Base-by-base conservation (phyloP, 2,797 vertebrate species). In the Pseudochirops corinnae region DNA sequence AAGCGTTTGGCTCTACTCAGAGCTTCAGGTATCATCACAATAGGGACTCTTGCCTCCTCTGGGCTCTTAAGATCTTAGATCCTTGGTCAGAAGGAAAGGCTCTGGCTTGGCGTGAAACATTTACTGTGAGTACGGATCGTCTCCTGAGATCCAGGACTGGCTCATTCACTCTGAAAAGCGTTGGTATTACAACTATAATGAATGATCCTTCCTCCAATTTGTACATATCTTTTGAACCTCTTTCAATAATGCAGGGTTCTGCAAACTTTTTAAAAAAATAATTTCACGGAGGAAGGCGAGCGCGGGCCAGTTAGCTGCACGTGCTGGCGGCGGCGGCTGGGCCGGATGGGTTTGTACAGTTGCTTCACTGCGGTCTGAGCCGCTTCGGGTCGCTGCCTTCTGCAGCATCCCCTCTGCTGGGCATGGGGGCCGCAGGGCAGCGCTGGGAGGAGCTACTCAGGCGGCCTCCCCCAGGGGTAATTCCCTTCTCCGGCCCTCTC, bases 341-440 rank as follows among this genome's bases (percentile, higher is more conserved):
- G 92, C 92, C 56, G 39, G 31, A 98, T 98, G 98, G 97, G 97
- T 95, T 52, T 24, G 33, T 29, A 57, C 1, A 0, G 67, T 7
- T 21, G 74, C 0, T 4, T 82, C 0, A 26, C 13, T 0, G 92
- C 26, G 29, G 9, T 58, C 0, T 26, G 94, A 1, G 31, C 58
- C 4, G 95, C 33, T 18, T 31, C 50, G 0, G 9, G 94, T 29
- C 26, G 92, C 0, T 94, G 67, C 55, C 55, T 92, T 53, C 50
- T 26, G 91, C 2, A 1, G 56, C 55, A 58, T 5, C 91, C 53
- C 46, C 62, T 52, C 94, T 0, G 58, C 74, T 12, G 39, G 39
- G 39, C 9, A 28, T 87, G 1, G 7, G 94, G 67, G 9, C 33
- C 93, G 11, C 21, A 7, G 50, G 28, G 29, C 5, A 2, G 93